Evolutionary conservation across 2,888 invertebrate species (phyloP), one percentile per base, ranked within the genome.

Genomic region (Diplazon laetatorius): DNA sequence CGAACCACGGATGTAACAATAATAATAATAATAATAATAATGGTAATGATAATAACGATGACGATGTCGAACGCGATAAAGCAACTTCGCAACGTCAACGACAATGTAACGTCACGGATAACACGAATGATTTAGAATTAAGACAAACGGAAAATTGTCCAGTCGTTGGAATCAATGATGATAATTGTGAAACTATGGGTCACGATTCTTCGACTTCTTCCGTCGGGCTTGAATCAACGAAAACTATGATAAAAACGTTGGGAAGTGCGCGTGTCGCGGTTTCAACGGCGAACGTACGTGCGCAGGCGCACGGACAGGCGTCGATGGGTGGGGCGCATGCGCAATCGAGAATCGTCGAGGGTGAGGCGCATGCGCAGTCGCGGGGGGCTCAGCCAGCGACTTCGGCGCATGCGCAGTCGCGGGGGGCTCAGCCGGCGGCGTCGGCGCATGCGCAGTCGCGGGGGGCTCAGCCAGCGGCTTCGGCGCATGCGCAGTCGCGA

Each of bases 391-490:
- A 50, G 5, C 20, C n/a, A 30, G 30, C 2, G 6, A 6, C 30
- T 6, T 30, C 30, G 14, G 30, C 55, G 14, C 25, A n/a, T 20
- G 50, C 50, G 22, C 50, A 9, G 22, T 22, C 50, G 50, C 50
- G 50, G 12, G n/a, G n/a, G 4, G 3, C 20, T 1, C 20, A 50
- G 5, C 20, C n/a, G 10, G 50, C 20, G 0, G 10, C 20, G 12
- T 30, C 30, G 1, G 55, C 55, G 30, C 30, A 55, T 5, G n/a
- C 42, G 42, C 42, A 42, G n/a, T n/a, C 52, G 52, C 52, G 52
- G 14, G 16, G 16, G 8, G 1, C n/a, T 6, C 25, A 52, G 6
- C 12, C 1, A 2, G 52, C 25, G n/a, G 6, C 30, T 6, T 6
- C 30, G 30, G 30, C 25, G 25, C 52, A 52, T 14, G 30, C 52